Conservation (phyloP, 1,140 invertebrate genomes). For the Oedothorax gibbosus region DNA sequence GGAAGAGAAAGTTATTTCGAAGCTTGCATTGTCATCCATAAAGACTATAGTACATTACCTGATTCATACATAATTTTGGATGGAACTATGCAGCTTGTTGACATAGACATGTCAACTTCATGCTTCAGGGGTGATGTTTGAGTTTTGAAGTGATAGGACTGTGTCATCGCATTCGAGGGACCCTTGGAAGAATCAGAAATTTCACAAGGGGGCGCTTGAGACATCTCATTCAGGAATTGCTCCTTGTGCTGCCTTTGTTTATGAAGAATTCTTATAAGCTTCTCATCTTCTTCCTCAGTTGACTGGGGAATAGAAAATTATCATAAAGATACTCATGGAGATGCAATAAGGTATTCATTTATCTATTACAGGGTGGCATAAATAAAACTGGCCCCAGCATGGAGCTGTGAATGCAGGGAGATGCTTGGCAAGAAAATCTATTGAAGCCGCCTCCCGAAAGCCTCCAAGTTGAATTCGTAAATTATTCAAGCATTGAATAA, state of each 20-base stretch:
- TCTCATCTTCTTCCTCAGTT: slow-evolving; percentile 86
- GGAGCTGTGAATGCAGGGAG: too few species aligned
- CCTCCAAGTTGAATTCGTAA: too few species aligned
- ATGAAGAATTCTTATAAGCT: slow-evolving; percentile 83
- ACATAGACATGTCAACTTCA: slow-evolving; percentile 20
- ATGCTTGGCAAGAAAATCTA: too few species aligned
- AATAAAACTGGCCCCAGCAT: too few species aligned
- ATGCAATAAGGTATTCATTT: too few species aligned
- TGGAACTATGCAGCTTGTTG: slow-evolving; percentile 25
- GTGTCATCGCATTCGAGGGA: slow-evolving; percentile 28
- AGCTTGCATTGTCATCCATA: not conserved
- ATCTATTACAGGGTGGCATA: too few species aligned
- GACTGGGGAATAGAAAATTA: slow-evolving; percentile 68
- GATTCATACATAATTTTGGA: slow-evolving; percentile 61
- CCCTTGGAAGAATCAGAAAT: not conserved
- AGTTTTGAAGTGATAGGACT: slow-evolving; percentile 58
- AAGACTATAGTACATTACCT: slow-evolving; percentile 23
- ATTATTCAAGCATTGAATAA: too few species aligned
- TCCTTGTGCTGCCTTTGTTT: slow-evolving; percentile 90
- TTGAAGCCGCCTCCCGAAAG: too few species aligned
- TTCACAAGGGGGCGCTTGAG: slow-evolving; percentile 51
- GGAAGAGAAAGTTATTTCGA: not conserved
- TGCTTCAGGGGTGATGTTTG: slow-evolving; percentile 26
- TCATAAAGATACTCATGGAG: too few species aligned
- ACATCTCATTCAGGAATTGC: slow-evolving; percentile 65